Percentiles rank a stretch among this genome's conserved stretches.
These are phyloP conservation scores for Junonia oenone DNA, from an alignment of 2,888 invertebrate species.

Conservation along the genomic window DNA sequence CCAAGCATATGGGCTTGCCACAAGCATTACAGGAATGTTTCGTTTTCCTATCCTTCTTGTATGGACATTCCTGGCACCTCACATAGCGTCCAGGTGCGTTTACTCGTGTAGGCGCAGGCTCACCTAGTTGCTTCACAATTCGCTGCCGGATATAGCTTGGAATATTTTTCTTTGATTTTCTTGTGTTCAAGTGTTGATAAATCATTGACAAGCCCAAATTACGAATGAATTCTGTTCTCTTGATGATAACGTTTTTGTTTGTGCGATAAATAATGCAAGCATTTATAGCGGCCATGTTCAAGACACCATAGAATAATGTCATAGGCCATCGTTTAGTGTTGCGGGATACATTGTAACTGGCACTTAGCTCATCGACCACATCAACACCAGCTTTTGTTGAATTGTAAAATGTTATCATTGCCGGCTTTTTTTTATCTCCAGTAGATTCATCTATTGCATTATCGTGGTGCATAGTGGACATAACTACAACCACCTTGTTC, in stretches of 20 bases:
- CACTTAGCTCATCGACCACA: slow-evolving; percentile 5
- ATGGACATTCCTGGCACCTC: not conserved
- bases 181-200: not conserved
- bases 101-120: not conserved
- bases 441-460: not conserved
- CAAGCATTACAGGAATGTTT: not conserved
- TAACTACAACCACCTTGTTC: not conserved
- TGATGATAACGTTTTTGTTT: not conserved
- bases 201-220: not conserved
- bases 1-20: not conserved
- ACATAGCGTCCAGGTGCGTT: not conserved
- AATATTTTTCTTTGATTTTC: not conserved
- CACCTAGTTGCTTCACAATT: not conserved
- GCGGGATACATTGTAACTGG: slow-evolving; percentile 6
- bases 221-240: not conserved
- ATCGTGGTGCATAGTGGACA: not conserved
- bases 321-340: slow-evolving; percentile 8
- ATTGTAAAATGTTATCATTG: not conserved
- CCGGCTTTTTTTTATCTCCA: not conserved
- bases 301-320: not conserved
- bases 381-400: slow-evolving; percentile 3
- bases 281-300: not conserved
- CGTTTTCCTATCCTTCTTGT: not conserved
- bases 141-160: not conserved
- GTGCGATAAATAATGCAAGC: not conserved